Base-by-base conservation (phyloP, 2,888 invertebrate genomes). In the Pseudococcus jackbeardsleyi region DNA sequence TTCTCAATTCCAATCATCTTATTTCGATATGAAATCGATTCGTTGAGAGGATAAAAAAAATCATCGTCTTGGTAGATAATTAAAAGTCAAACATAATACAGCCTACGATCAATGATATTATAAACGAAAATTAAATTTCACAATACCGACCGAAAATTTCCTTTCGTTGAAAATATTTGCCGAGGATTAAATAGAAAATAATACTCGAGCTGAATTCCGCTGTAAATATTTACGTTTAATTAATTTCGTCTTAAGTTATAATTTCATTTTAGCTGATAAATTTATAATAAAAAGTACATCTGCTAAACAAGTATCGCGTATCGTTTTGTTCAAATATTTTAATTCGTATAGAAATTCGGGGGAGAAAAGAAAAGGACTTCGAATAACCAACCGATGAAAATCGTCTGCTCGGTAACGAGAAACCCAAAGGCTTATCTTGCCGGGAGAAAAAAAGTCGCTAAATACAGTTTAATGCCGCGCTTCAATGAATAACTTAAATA, bases 11-110 rank as follows among this genome's bases (percentile, higher is more conserved):
- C 59, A 9, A 59, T 59, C 59, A 19, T 59, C 46, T 1, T 12
- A 3, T 59, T 19, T n/a, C 19, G 19, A 59, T 59, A 59, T 11
- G 59, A 59, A 59, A 59, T 59, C n/a, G 59, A 19, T 19, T 59
- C 19, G n/a, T 59, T 19, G 19, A 50, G 46, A 54, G 11, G 17
- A 59, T n/a, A 59, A 59, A 59, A 59, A 59, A 19, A 59, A 19
- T 19, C 5, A 59, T 59, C 59, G 5, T 19, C 19, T 59, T 19
- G 19, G 19, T 6, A 19, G 59, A 59, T 59, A 59, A 59, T 59
- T 59, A 59, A 59, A 59, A 59, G 59, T 59, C n/a, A 59, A 59
- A 59, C 59, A 59, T 59, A 59, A 59, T 59, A 59, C 59, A 59
- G 59, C 59, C 59, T 59, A 59, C 59, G 19, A 59, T n/a, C 17